These are phyloP conservation scores for Lophura nycthemera DNA, from an alignment of 2,113 vertebrate genomes.

Conservation along the genomic window DNA sequence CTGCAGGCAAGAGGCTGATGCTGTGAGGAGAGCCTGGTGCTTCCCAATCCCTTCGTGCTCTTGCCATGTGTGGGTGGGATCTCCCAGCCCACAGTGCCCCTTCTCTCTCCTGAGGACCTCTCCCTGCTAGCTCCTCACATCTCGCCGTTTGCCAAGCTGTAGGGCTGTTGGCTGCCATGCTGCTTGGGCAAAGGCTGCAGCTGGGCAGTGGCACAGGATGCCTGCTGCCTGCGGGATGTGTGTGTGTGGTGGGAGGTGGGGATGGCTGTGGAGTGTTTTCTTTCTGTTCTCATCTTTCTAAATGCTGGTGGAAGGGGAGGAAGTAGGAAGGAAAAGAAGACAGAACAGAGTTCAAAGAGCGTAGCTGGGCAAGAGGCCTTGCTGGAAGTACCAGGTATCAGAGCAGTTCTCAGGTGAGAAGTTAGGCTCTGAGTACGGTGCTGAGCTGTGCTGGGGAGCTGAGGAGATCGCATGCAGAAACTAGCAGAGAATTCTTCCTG, in stretches of 20 bases:
- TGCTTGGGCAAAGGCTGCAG: not conserved
- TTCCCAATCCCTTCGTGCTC: not conserved
- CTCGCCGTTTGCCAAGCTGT: accelerated
- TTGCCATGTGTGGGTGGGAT: accelerated
- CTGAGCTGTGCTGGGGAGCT: not conserved
- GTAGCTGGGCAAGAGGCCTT: not conserved
- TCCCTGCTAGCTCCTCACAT: not conserved
- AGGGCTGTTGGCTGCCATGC: not conserved
- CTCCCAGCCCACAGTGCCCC: accelerated
- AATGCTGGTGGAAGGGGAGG: not conserved
- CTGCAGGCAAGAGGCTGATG: not conserved
- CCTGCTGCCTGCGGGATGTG: not conserved
- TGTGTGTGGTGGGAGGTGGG: not conserved
- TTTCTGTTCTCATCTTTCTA: not conserved
- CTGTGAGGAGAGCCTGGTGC: not conserved
- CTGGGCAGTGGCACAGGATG: not conserved
- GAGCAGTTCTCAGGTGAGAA: not conserved
- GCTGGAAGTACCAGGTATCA: not conserved
- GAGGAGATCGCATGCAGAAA: not conserved
- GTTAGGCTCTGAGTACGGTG: not conserved
- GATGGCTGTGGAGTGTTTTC: not conserved
- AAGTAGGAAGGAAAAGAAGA: not conserved
- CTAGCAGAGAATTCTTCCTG: not conserved
- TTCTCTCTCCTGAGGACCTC: not conserved
- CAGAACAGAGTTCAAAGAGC: not conserved